These are phyloP conservation scores for Raja brachyura DNA, from an alignment of 2,113 vertebrate species.

Conservation along the genomic window DNA sequence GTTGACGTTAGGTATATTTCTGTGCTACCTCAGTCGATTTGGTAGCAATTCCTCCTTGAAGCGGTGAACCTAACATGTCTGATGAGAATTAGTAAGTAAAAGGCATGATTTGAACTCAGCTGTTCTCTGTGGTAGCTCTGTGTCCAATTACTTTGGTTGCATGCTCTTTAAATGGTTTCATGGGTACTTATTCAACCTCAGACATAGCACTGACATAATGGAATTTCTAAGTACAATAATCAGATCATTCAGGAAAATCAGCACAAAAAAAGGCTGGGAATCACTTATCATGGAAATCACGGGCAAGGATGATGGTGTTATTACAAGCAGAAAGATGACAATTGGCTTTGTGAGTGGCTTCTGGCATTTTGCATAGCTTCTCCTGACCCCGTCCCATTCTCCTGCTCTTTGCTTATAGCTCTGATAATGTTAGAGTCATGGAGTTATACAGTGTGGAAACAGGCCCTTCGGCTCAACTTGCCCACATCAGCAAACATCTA, in stretches of 20 bases:
- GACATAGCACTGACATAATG: background rate
- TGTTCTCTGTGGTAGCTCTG: background rate
- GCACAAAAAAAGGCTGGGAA: background rate
- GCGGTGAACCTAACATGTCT: background rate
- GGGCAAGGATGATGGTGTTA: too few species aligned
- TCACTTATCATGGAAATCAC: too few species aligned
- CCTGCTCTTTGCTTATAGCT: too few species aligned
- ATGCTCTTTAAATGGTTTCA: background rate
- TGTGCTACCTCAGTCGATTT: background rate
- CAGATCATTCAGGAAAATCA: background rate
- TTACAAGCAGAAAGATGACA: too few species aligned
- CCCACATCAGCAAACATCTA: too few species aligned
- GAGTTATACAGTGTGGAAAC: too few species aligned
- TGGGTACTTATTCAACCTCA: background rate
- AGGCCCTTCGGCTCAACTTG: too few species aligned
- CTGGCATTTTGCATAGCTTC: too few species aligned
- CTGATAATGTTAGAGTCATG: too few species aligned
- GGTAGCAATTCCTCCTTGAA: background rate
- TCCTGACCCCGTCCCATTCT: too few species aligned
- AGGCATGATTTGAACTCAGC: background rate
- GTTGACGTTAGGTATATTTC: background rate
- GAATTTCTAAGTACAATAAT: background rate
- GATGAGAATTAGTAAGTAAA: background rate
- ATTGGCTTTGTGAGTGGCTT: too few species aligned
- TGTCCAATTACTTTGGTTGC: background rate